Percentiles rank a stretch among this genome's conserved stretches.
These are phyloP conservation scores for Ichneumoninae sp. DNA, from an alignment of 2,888 invertebrate species.

Conservation along the genomic window DNA sequence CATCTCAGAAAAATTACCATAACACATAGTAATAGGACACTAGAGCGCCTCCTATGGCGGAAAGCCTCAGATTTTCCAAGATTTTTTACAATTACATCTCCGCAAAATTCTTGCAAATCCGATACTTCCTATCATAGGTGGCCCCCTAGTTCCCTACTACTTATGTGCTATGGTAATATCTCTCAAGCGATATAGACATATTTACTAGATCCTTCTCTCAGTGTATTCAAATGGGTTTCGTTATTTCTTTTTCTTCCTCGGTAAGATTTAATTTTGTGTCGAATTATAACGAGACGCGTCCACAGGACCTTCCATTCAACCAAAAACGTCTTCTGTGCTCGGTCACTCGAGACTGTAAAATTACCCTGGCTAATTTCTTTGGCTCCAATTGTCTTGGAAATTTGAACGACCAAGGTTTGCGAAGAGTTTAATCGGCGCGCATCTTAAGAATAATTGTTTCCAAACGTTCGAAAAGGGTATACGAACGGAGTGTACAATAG, in stretches of 20 bases:
- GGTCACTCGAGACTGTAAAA: slow-evolving; percentile 15
- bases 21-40: too few species aligned
- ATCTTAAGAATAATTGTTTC: slow-evolving; percentile 53
- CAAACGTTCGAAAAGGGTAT: slow-evolving; percentile 24
- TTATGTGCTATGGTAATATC: too few species aligned
- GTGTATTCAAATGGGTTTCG: background rate
- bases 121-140: too few species aligned
- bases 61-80: too few species aligned
- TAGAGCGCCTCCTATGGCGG: too few species aligned
- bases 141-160: too few species aligned
- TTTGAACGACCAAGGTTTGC: slow-evolving; percentile 4
- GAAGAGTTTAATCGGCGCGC: slow-evolving; percentile 20
- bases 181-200: too few species aligned
- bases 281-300: background rate
- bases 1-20: background rate
- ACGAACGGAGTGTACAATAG: slow-evolving; percentile 44
- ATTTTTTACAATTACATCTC: too few species aligned
- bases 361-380: slow-evolving; percentile 4
- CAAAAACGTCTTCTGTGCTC: slow-evolving; percentile 8
- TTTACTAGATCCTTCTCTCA: too few species aligned
- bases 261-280: background rate
- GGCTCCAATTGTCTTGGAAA: slow-evolving; percentile 43
- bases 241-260: background rate
- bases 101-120: too few species aligned
- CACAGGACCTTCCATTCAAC: background rate